Evolutionary conservation across 1,140 invertebrate species (phyloP), one percentile per base, ranked within the genome.

Genomic region (Xylocopa sonorina): DNA sequence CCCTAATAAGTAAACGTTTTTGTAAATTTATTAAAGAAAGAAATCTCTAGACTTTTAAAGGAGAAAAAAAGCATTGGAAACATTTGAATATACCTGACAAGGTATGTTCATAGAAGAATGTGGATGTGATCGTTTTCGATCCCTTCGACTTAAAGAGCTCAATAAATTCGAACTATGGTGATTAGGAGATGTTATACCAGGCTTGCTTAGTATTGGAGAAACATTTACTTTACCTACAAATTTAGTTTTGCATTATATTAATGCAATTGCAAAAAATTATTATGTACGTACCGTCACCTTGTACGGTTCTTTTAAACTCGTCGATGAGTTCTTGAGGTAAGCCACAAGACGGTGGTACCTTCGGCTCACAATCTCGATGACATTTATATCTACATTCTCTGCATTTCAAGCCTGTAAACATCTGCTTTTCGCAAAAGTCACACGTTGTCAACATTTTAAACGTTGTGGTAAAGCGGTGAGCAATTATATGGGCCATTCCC

Each of bases 321-420:
- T 97, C 95, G 27, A 98, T 94, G 86, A 97, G 95, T 91, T 96
- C 97, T 58, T 95, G 94, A 38, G 98, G 97, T 84, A 99, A 93
- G 50, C 97, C 97, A 93, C 98, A 99, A 43, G 97, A 98, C 1
- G 97, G 97, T 84, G 97, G 96, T 81, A 98, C 98, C 94, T 97
- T 98, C 34, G 95, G 95, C 88, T 97, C 96, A 92, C 98, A 99
- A 88, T 98, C 97, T 88, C 96, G 95, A 91, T 97, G 97, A 93
- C 98, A 99, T 88, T 97, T 97, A 93, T 97, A 99, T 94, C 98
- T 99, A 95, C 98, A 99, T 90, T 98, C 97, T 91, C 96, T 98
- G 92, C 98, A 99, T 91, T 97, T 98, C 66, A 97, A 94, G 58
- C 96, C 97, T 89, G 97, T 96, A 88, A 98, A 96, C 94, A 99